Conservation (phyloP, 2,888 invertebrate species). For the Eupithecia pulchellata region DNA sequence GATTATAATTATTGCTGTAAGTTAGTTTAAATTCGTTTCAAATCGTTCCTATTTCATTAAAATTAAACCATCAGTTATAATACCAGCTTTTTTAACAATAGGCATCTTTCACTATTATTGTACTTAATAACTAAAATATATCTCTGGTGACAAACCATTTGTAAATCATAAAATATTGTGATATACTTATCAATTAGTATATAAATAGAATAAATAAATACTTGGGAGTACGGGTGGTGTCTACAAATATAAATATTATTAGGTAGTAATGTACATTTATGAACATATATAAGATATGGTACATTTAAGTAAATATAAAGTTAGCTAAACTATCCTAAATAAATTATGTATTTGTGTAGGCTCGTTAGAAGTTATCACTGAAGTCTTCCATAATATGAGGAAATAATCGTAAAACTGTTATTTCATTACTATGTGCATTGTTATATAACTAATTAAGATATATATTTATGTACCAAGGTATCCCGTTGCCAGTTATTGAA, state of each 20-base stretch:
- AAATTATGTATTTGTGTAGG: conserved; percentile 38
- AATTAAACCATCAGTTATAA: conserved; percentile 62
- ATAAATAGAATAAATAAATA: conserved; percentile 52
- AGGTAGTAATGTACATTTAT: conserved; percentile 16
- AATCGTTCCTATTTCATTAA: conserved; percentile 75
- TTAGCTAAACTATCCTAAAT: conserved; percentile 22
- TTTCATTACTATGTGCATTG: conserved; percentile 44
- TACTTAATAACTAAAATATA: conserved; percentile 75
- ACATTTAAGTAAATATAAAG: conserved; percentile 42
- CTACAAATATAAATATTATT: conserved; percentile 40
- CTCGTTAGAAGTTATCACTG: conserved; percentile 61
- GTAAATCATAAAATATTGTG: conserved; percentile 75
- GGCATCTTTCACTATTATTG: conserved; percentile 70
- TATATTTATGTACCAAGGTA: conserved; percentile 47
- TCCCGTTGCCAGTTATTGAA: conserved; percentile 46
- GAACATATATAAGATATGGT: conserved; percentile 28
- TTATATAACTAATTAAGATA: conserved; percentile 46
- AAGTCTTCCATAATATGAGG: conserved; percentile 68
- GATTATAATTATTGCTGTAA: conserved; percentile 59
- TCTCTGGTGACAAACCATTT: conserved; percentile 60
- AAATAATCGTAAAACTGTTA: conserved; percentile 37
- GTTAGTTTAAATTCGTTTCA: conserved; percentile 65
- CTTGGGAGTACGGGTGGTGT: conserved; percentile 70
- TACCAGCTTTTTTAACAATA: conserved; percentile 61
- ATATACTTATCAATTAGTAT: conserved; percentile 71